These are phyloP conservation scores for Drosophila littoralis DNA, from an alignment of 1,140 invertebrate species.

Conservation along the genomic window DNA sequence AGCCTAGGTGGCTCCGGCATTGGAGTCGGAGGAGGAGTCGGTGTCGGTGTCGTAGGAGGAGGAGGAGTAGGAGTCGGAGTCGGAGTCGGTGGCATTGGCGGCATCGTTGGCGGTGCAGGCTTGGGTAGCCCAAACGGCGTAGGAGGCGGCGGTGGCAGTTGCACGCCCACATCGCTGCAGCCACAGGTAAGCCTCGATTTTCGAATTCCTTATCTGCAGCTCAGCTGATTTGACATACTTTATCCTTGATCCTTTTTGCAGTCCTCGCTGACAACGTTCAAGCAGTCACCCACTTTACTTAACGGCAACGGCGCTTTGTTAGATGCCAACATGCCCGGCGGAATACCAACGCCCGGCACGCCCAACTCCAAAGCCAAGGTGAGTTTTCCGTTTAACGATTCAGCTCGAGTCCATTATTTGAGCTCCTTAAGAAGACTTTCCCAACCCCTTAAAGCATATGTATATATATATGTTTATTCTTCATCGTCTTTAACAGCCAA, in stretches of 20 bases:
- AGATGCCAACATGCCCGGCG: conserved; percentile 90
- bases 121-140: conserved; percentile 61
- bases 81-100: conserved; percentile 40
- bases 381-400: no score
- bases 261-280: conserved; percentile 84
- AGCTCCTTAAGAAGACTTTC: no score
- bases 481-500: no score
- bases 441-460: no score
- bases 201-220: no score
- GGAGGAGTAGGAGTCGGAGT: conserved; percentile 29
- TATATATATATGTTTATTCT: no score
- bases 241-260: conserved; percentile 39
- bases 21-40: conserved; percentile 33
- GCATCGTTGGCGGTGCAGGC: conserved; percentile 42
- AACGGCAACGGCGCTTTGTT: conserved; percentile 79
- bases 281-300: conserved; percentile 81
- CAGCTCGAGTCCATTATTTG: no score
- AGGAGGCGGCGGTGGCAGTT: conserved; percentile 70
- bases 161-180: conserved; percentile 81
- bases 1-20: conserved; percentile 73
- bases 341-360: conserved; percentile 88
- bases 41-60: conserved; percentile 54
- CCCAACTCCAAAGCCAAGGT: conserved; percentile 90
- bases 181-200: conserved; percentile 82
- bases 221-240: neutral